Base-by-base conservation (phyloP, 2,888 invertebrate genomes). In the Heliconius cydno region DNA sequence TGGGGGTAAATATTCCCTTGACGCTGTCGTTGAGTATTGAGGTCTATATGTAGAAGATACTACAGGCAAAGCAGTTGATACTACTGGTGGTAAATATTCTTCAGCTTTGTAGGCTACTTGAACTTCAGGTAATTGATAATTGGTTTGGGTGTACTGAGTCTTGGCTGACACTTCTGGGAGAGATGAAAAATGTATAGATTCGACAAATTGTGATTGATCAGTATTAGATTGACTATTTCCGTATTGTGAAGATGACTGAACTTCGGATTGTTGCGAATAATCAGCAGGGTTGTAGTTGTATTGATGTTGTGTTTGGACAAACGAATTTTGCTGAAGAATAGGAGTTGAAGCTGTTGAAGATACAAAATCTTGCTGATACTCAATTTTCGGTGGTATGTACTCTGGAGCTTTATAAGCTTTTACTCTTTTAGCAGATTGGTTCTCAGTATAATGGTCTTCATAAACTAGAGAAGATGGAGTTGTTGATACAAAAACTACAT, bases 21-120 rank as follows among this genome's bases (percentile, higher is more conserved):
- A 87, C 4, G 89, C 85, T 0, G 85, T 86, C 34, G 91, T 90
- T 22, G 90, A 89, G 81, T 90, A 92, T 70, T 87, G 85, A 38
- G 92, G 90, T 82, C 86, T 89, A 79, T 90, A 92, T 3, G 93
- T 92, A 38, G 91, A 88, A 22, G 88, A 87, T 3, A 90, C 90
- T 0, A 90, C 89, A 34, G 94, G 93, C 25, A 41, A 76, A 25
- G 65, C 73, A 30, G 79, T 81, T 41, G 82, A 81, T 12, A 89
- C 90, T 0, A 90, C 90, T 63, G 94, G 93, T 34, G 91, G 94
- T 65, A 94, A 86, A 82, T 94, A 95, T 85, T 94, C 93, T 85
- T 94, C 93, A 28, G 90, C 88, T 83, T 92, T 92, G 82, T 94
- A 93, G 19, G 85, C 91, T 19, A 89, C 88, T 85, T 94, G 94